Evolutionary conservation across 2,797 vertebrate genomes (phyloP), one percentile per base, ranked within the genome.

Genomic region (Sciurus carolinensis): DNA sequence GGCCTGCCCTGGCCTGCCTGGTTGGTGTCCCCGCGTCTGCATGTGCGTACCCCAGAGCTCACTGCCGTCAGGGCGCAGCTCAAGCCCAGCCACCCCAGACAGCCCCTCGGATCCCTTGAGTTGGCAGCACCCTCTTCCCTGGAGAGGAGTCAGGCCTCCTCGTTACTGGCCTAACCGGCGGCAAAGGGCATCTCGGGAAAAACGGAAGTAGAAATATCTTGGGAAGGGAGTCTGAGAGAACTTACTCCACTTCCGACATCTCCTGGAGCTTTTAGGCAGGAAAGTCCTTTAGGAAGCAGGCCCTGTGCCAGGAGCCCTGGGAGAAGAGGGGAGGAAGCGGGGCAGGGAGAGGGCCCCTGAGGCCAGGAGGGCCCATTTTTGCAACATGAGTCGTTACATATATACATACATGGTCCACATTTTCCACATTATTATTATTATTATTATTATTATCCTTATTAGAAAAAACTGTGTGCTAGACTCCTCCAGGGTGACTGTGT

Each of bases 21-120:
- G 36, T 47, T 5, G 1, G 22, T 42, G 7, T 50, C 77, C 54
- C 79, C 33, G 1, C n/a, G 7, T 26, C 72, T 47, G 67, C 33
- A 1, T 26, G 6, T 77, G 39, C 79, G 33, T 0, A 13, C 12
- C 9, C 13, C 50, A 28, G 4, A 54, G 22, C 11, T 18, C 5
- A 59, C 39, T 81, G 2, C 1, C 8, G 36, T 69, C 47, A 6
- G 54, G 77, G 33, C 47, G 1, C 7, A 36, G 71, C 6, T 50
- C 33, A 24, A 42, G 50, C 0, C 42, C 26, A 59, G 39, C 33
- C 28, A 80, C 44, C 18, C 24, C 28, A 1, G 8, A 44, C 44
- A 13, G 50, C 6, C 30, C 14, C 17, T 62, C 54, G 8, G 39
- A 39, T 5, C 26, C 20, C 47, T 28, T 0, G 0, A 44, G 64